Evolutionary conservation across 2,888 invertebrate genomes (phyloP), one percentile per base, ranked within the genome.

Genomic region (Sialis fuliginosa): DNA sequence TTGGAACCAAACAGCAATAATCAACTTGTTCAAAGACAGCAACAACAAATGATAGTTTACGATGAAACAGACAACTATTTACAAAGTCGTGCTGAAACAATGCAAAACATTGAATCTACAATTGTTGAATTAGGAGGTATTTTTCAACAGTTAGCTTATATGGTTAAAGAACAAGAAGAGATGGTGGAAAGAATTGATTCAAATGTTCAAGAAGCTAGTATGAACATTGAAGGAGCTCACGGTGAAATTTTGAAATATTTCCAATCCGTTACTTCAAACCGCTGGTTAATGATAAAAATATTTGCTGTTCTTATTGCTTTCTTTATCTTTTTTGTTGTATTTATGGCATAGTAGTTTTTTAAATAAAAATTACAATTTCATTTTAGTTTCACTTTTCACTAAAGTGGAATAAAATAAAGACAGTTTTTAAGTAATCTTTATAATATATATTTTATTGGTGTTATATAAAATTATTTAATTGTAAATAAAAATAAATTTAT

Each of bases 121-220:
- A 97, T 99, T 58, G 93, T 97, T 9, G 98, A 99, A 65, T 69
- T 99, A 42, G 98, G 98, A n/a, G 90, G 91, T 8, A 97, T 98
- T 60, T 98, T 97, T 65, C 89, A 90, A 59, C 95, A 96, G 65
- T 63, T 92, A 54, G 91, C 91, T 5, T 85, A 86, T 59, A 95
- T 99, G 92, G 96, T 99, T 3, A 90, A 93, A 60, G 93, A 96
- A 62, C 95, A 96, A 64, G 98, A 97, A 63, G 98, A 99, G 71
- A 89, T 93, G 69, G 92, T 96, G 5, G 90, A 91, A 58, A 79
- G 98, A 61, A 98, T 98, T 64, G 98, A 98, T 69, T 79, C 89
- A 8, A 97, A 98, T 67, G 85, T 98, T 48, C 88, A 92, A 62
- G 91, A 95, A 62, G 83, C 97, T 1, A 87, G 89, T 63, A 65